Conservation (phyloP, 2,888 invertebrate genomes). For the Branchipolynoe longqiensis region DNA sequence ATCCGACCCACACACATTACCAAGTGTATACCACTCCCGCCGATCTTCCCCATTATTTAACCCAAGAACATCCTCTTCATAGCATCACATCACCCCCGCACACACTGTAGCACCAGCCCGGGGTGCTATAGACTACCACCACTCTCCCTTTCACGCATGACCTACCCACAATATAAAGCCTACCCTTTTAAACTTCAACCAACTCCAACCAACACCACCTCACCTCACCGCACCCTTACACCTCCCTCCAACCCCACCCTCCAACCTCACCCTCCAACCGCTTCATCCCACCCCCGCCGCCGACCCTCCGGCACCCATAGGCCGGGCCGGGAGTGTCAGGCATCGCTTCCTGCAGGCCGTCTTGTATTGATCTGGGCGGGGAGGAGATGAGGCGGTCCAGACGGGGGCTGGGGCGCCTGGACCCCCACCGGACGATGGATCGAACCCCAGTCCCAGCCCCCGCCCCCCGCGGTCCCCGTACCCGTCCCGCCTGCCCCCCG, state of each 20-base stretch:
- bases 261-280: too few species aligned
- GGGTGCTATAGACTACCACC: too few species aligned
- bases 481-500: neutral
- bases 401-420: neutral
- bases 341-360: slow-evolving; percentile 22
- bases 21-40: too few species aligned
- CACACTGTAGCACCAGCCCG: too few species aligned
- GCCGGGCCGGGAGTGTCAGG: slow-evolving; percentile 8
- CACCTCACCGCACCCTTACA: neutral
- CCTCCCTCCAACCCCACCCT: neutral
- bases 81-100: too few species aligned
- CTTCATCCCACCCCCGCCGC: too few species aligned
- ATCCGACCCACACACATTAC: too few species aligned
- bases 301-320: too few species aligned
- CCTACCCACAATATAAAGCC: slow-evolving; percentile 17
- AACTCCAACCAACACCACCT: neutral
- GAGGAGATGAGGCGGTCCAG: slow-evolving; percentile 12
- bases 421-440: slow-evolving; percentile 13
- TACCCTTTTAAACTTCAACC: neutral
- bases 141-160: too few species aligned
- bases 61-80: too few species aligned
- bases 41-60: too few species aligned
- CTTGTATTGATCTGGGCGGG: neutral
- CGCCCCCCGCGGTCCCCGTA: neutral
- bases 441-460: neutral